Base-by-base conservation (phyloP, 2,888 invertebrate species). In the Metalampra italica region DNA sequence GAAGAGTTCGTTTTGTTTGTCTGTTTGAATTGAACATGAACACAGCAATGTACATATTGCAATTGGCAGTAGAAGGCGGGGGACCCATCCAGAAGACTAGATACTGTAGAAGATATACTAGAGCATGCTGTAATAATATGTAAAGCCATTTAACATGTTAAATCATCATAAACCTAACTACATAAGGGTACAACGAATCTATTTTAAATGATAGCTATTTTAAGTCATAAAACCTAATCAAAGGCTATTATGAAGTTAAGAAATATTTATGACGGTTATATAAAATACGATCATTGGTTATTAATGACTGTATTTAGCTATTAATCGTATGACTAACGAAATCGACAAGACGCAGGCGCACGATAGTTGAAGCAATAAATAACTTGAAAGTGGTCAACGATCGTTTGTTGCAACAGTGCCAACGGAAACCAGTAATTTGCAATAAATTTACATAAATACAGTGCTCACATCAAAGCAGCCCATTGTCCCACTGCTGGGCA, bases 351-450 rank as follows among this genome's bases (percentile, higher is more conserved):
- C 9, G 3, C 12, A 15, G 40, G 15, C 40, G 12, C 22, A 5
- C 12, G 11, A 8, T 8, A 29, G 30, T 13, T 43, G 43, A 3
- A 43, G 30, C 13, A 12, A 30, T 43, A 30, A 43, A 30, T 30
- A 43, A 43, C 43, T 30, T 13, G 43, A 43, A 43, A 43, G 30
- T 43, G n/a, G 29, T 7, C n/a, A 12, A 36, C n/a, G n/a, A n/a
- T 5, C 2, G 22, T 22, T 22, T 12, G 34, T 39, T 38, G 29
- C 39, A n/a, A 37, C 39, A 45, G 15, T n/a, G n/a, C n/a, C n/a
- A n/a, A n/a, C 39, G 45, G 45, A 44, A 44, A 45, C 29, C 13
- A 9, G 38, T 13, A 13, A 11, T 39, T 45, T 13, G 45, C 44
- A 34, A 39, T 39, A 29, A 14, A 38, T 45, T 45, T 39, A 45